A percentile compares a stretch with the other conserved stretches of the same genome.
Conservation (phyloP, 2,888 invertebrate genomes). For the Drosophila neotestacea region DNA sequence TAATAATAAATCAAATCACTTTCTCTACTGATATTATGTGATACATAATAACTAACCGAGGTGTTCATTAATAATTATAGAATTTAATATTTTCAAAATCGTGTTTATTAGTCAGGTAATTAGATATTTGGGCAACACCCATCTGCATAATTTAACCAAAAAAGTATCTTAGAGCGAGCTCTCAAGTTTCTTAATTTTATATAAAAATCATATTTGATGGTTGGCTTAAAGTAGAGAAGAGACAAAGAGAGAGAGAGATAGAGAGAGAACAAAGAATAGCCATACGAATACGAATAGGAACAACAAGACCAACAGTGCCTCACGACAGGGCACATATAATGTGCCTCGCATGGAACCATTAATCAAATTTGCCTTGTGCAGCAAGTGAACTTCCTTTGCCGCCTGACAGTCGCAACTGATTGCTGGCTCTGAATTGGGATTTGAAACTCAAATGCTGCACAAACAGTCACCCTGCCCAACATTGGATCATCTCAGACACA, state of each 20-base stretch:
- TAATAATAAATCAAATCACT: constrained; percentile 34
- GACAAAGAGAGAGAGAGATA: constrained; percentile 20
- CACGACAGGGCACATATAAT: constrained; percentile 73
- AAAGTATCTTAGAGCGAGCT: constrained; percentile 27
- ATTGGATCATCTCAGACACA: constrained; percentile 35
- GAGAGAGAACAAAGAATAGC: constrained; percentile 47
- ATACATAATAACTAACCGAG: constrained; percentile 11
- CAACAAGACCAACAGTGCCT: constrained; percentile 42
- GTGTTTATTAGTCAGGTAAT: constrained; percentile 51
- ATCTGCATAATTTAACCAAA: constrained; percentile 36
- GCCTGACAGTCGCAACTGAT: constrained; percentile 85
- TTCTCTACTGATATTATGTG: constrained; percentile 1
- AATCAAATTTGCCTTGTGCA: constrained; percentile 84
- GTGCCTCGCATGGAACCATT: constrained; percentile 83
- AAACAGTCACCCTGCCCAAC: constrained; percentile 50
- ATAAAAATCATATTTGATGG: constrained; percentile 62
- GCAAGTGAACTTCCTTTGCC: constrained; percentile 85
- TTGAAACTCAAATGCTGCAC: constrained; percentile 74
- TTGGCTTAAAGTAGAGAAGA: constrained; percentile 62
- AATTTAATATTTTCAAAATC: constrained; percentile 12
- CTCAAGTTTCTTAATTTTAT: constrained; percentile 48
- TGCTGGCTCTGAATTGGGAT: constrained; percentile 83
- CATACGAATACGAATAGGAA: constrained; percentile 33
- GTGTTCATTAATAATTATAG: constrained; percentile 27
- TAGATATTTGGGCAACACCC: constrained; percentile 44